Percentiles rank a stretch among this genome's conserved stretches.
phyloP scores from a whole-genome alignment of 1,140 invertebrate species.

The Acromyrmex heyeri region DNA sequence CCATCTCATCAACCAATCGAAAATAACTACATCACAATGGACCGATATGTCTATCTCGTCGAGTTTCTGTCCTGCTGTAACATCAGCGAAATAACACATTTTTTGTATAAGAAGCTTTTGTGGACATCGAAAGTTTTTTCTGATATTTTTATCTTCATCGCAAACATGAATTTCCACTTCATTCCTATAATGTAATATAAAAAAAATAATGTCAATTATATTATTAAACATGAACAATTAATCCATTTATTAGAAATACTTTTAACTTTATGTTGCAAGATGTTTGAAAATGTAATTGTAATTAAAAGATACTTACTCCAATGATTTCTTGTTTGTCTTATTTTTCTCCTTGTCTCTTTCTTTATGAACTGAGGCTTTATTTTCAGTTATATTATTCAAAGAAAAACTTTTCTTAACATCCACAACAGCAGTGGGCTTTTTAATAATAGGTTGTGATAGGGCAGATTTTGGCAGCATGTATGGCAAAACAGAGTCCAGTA shows the following conservation, averaged over 20 bases:
- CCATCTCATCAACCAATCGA: slow-evolving; percentile 99
- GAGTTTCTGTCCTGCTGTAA: slow-evolving; percentile 93
- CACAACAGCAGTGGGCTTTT: slow-evolving; percentile 82
- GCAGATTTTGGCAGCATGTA: slow-evolving; percentile 88
- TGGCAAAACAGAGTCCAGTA: slow-evolving; percentile 92
- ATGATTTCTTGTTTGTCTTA: slow-evolving; percentile 76
- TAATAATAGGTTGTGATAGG: slow-evolving; percentile 87
- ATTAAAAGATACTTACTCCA: slow-evolving; percentile 80
- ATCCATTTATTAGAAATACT: slow-evolving; percentile 37
- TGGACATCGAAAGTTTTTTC: slow-evolving; percentile 95
- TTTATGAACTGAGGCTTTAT: slow-evolving; percentile 54
- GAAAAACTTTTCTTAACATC: slow-evolving; percentile 87
- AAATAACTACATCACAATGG: slow-evolving; percentile 97
- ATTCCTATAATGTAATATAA: slow-evolving; percentile 86
- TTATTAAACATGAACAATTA: slow-evolving; percentile 2
- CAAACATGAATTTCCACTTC: slow-evolving; percentile 96
- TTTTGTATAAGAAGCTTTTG: slow-evolving; percentile 94
- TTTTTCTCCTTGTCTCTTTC: slow-evolving; percentile 81
- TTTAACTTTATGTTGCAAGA: not conserved
- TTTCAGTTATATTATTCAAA: slow-evolving; percentile 67
- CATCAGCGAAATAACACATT: slow-evolving; percentile 98
- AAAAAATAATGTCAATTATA: not conserved
- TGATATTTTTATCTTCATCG: slow-evolving; percentile 94
- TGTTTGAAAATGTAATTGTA: not conserved
- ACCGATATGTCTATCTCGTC: slow-evolving; percentile 98